Conservation (phyloP, 2,888 invertebrate genomes). For the Petrophora chlorosata region DNA sequence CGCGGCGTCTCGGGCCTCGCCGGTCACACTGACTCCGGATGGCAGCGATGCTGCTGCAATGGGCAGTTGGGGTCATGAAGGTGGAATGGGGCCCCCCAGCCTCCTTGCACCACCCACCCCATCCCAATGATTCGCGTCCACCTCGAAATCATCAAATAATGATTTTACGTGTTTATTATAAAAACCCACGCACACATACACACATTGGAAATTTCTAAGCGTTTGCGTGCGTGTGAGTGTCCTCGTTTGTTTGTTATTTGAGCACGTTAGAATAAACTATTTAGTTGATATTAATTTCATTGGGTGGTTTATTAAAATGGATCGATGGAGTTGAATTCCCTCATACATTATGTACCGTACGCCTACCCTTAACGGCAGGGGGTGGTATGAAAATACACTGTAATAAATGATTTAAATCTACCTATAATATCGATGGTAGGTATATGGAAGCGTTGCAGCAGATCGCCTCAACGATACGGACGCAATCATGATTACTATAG, state of each 20-base stretch:
- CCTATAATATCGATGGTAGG: background rate
- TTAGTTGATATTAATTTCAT: conserved; percentile 65
- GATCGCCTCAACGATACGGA: too few relatives aligned
- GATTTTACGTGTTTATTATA: conserved; percentile 80
- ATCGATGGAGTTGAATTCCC: conserved; percentile 48
- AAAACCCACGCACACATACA: conserved; percentile 49
- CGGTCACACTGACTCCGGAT: conserved; percentile 79
- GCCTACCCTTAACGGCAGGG: conserved; percentile 12
- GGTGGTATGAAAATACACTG: conserved; percentile 15
- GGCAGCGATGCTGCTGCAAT: conserved; percentile 74
- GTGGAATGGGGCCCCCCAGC: conserved; percentile 62
- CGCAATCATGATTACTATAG: too few relatives aligned
- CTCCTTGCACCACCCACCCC: conserved; percentile 50
- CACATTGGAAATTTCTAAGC: conserved; percentile 41
- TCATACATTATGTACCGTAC: conserved; percentile 25
- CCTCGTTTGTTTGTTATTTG: conserved; percentile 48
- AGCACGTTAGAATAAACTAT: conserved; percentile 65
- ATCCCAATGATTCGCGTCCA: conserved; percentile 69
- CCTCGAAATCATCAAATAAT: conserved; percentile 83
- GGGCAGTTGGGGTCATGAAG: conserved; percentile 48
- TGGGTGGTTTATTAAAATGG: conserved; percentile 55
- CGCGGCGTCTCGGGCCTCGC: conserved; percentile 78
- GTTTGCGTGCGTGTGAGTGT: conserved; percentile 31
- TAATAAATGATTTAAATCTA: background rate
- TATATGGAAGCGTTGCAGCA: too few relatives aligned